Conservation (phyloP, 1,140 invertebrate species). For the Dufourea novaeangliae region DNA sequence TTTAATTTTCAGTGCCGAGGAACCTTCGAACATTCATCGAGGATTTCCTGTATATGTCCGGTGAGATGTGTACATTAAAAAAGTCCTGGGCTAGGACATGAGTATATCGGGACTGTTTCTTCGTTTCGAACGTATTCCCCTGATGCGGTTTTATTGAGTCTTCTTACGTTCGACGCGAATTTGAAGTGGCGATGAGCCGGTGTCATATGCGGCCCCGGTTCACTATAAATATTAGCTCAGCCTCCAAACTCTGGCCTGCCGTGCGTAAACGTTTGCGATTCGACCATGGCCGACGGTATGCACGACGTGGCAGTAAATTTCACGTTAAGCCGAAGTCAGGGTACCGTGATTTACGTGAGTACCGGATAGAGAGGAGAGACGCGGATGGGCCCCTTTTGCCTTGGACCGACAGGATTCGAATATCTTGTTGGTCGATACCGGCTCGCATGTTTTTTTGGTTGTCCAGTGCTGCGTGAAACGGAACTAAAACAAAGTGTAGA, state of each 20-base stretch:
- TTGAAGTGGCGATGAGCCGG: slow-evolving; percentile 22
- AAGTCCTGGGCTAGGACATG: not conserved
- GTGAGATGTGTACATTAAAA: no score
- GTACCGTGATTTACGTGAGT: slow-evolving; percentile 68
- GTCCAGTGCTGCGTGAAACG: no score
- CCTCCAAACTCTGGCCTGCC: slow-evolving; percentile 35
- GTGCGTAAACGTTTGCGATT: slow-evolving; percentile 65
- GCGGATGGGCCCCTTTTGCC: slow-evolving; percentile 29
- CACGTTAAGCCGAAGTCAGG: slow-evolving; percentile 67
- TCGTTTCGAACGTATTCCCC: not conserved
- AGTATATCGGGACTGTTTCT: not conserved
- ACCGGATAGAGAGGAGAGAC: not conserved
- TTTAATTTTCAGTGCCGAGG: no score
- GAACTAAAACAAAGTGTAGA: no score
- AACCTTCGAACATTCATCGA: no score
- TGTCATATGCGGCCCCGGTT: slow-evolving; percentile 36
- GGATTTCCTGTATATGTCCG: no score
- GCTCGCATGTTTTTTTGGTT: slow-evolving; percentile 13
- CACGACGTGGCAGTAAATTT: slow-evolving; percentile 71
- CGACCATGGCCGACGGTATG: slow-evolving; percentile 56
- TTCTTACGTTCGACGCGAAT: slow-evolving; percentile 35
- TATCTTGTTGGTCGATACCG: slow-evolving; percentile 29
- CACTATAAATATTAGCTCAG: slow-evolving; percentile 56
- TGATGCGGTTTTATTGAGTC: slow-evolving; percentile 4
- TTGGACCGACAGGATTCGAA: slow-evolving; percentile 38